phyloP scores from a whole-genome alignment of 23 tunicate species.

The Trididemnum miniatum region DNA sequence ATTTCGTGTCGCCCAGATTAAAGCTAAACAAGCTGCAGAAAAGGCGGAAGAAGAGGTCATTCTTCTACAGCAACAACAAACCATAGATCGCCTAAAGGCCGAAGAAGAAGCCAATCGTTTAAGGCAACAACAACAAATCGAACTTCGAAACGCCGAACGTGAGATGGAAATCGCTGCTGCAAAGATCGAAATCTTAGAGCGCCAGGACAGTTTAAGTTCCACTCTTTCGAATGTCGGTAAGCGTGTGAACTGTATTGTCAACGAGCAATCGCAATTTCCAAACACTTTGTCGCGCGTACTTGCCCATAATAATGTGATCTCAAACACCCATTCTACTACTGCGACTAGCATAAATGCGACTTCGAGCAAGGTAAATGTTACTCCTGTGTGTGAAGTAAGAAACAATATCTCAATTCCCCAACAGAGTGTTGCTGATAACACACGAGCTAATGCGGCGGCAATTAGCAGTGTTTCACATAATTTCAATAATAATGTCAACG shows the following conservation, averaged over 20 bases:
- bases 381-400: too few relatives aligned
- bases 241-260: not conserved
- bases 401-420: too few relatives aligned
- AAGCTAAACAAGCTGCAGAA: not conserved
- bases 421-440: too few relatives aligned
- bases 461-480: too few relatives aligned
- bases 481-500: too few relatives aligned
- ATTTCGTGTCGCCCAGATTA: not conserved
- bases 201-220: not conserved
- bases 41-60: not conserved
- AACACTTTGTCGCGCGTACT: too few relatives aligned
- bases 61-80: not conserved
- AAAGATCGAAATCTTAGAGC: not conserved
- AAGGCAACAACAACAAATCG: not conserved
- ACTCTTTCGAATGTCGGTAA: not conserved
- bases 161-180: not conserved
- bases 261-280: too few relatives aligned
- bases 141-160: not conserved
- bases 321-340: too few relatives aligned
- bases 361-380: too few relatives aligned
- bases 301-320: too few relatives aligned
- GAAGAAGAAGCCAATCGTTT: not conserved
- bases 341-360: too few relatives aligned
- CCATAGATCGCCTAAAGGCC: not conserved
- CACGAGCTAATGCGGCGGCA: too few relatives aligned